Evolutionary conservation across 2,888 invertebrate genomes (phyloP), one percentile per base, ranked within the genome.

Genomic region (Teinopalpus imperialis): DNA sequence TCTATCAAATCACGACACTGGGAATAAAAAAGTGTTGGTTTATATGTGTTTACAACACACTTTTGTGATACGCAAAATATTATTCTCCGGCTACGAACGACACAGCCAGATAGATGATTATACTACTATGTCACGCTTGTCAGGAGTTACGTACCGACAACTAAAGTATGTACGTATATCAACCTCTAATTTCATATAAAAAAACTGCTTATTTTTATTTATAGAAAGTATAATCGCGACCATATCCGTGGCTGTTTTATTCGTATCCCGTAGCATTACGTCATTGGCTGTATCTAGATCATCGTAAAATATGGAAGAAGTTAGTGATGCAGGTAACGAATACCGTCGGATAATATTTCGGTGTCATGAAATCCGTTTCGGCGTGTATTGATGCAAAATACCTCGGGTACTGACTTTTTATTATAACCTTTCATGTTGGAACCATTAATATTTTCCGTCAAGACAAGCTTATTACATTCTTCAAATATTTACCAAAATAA

Each of bases 241-340:
- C 37, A 2, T 12, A 37, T 37, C 37, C 37, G 27, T 27, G 2
- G n/a, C 18, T 1, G 8, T 5, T 26, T 35, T 14, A 18, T 13
- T 24, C 9, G 3, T 27, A 8, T 0, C 2, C 3, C 12, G 5
- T 9, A 27, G 26, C 6, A 16, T 3, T 18, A 27, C 18, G 12
- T 27, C 7, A 27, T 27, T 37, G 21, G n/a, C 12, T 13, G 13
- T 43, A 27, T 35, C 24, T 35, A 21, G 34, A 34, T 6, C 24
- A 16, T 9, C 18, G 27, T 43, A 27, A 37, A 18, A 24, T 46
- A 46, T 43, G 32, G 48, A 31, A 45, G 35, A 20, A 23, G 24
- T 31, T 55, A 64, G 63, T 59, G 64, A 63, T 54, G 65, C 65
- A 63, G 49, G 43, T 60, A 66, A 66, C 56, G 49, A 56, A 59